These are phyloP conservation scores for Poecilus cupreus DNA, from an alignment of 2,888 invertebrate genomes.

Conservation along the genomic window DNA sequence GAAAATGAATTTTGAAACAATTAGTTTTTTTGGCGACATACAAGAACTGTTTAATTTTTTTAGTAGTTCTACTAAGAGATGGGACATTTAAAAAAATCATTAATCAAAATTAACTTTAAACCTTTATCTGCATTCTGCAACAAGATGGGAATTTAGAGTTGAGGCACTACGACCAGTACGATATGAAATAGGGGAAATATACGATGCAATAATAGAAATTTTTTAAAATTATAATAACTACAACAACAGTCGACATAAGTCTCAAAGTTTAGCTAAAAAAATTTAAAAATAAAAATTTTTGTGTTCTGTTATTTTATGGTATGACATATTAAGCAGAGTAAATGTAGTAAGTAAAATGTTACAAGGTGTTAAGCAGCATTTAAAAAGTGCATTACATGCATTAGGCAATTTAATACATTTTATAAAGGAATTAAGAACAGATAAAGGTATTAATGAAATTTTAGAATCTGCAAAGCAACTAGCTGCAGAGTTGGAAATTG, in stretches of 20 bases:
- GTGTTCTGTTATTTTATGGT: constrained; percentile 12
- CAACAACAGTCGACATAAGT: background rate
- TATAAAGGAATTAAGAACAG: constrained; percentile 53
- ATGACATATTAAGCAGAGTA: background rate
- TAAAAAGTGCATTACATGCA: background rate
- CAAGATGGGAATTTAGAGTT: constrained; percentile 23
- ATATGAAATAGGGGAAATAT: constrained; percentile 19
- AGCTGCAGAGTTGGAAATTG: constrained; percentile 46
- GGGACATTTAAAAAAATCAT: constrained; percentile 41
- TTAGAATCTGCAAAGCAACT: constrained; percentile 49
- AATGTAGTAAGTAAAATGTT: constrained; percentile 29
- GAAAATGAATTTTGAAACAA: constrained; percentile 40
- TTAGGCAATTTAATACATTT: constrained; percentile 42
- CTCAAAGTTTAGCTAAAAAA: constrained; percentile 6
- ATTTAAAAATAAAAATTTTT: constrained; percentile 14
- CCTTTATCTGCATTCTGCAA: background rate
- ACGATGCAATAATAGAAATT: constrained; percentile 3
- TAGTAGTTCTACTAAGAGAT: constrained; percentile 53
- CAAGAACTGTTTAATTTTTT: constrained; percentile 57
- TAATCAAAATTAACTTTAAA: too few relatives aligned
- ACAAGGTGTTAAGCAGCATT: constrained; percentile 47
- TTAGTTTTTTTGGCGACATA: constrained; percentile 52
- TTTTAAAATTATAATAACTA: constrained; percentile 13
- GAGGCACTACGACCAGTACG: background rate
- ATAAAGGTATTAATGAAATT: constrained; percentile 50